phyloP scores from a whole-genome alignment of 2,888 invertebrate species.

The Cephalotes varians region DNA sequence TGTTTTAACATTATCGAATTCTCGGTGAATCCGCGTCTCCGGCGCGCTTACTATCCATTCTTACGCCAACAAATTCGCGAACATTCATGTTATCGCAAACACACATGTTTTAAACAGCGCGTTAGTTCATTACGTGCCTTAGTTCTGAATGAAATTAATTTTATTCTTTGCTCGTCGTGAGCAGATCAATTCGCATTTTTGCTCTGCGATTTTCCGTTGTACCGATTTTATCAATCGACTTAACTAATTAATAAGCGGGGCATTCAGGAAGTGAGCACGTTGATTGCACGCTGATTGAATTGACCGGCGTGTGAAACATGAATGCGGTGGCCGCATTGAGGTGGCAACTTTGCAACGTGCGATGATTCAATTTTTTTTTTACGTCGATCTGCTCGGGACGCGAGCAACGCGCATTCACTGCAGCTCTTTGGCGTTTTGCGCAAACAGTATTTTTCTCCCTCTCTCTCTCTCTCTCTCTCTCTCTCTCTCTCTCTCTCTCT shows the following conservation, averaged over 20 bases:
- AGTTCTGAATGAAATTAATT: not conserved
- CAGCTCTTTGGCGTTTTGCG: slow-evolving; percentile 27
- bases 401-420: slow-evolving; percentile 7
- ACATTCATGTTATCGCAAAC: not conserved
- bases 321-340: slow-evolving; percentile 33
- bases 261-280: slow-evolving; percentile 24
- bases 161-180: not conserved
- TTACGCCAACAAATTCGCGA: not conserved
- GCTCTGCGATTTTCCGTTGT: not conserved
- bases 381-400: not conserved
- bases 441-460: slow-evolving; percentile 8
- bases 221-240: slow-evolving; percentile 25
- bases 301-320: slow-evolving; percentile 22
- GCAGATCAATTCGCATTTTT: not conserved
- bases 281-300: slow-evolving; percentile 38
- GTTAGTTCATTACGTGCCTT: not conserved
- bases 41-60: not conserved
- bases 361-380: slow-evolving; percentile 39
- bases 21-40: too few relatives aligned
- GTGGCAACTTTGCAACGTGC: slow-evolving; percentile 34
- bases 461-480: not conserved
- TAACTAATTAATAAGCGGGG: slow-evolving; percentile 24
- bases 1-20: too few relatives aligned
- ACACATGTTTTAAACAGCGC: not conserved
- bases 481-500: not conserved